Evolutionary conservation across 2,888 invertebrate species (phyloP), one percentile per base, ranked within the genome.

Genomic region (Tridacna crocea): DNA sequence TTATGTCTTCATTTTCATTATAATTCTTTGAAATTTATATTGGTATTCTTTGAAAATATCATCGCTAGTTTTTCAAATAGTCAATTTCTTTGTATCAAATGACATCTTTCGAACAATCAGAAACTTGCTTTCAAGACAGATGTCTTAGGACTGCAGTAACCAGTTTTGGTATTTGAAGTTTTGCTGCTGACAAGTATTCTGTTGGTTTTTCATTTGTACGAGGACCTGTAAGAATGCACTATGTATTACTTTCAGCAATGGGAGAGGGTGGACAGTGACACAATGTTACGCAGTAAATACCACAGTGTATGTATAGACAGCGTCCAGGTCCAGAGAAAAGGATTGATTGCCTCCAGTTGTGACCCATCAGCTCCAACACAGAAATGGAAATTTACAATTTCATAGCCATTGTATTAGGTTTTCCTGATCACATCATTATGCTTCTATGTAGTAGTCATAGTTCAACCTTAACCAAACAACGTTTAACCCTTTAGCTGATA

Each of bases 281-380:
- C 89, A 0, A 91, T 93, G 92, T 87, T 94, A 82, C 91, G 91
- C 76, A 91, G 90, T 85, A 84, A 83, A 65, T 96, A 96, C 89
- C 96, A 97, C 80, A 96, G 97, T 84, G 96, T 97, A 26, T 98
- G 98, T 93, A 95, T 98, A 97, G 94, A 94, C 88, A 91, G 92
- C 78, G 97, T 72, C 93, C 95, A 92, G 95, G 95, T 93, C 94
- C 95, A 87, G 95, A 95, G 87, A 94, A 95, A 65, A 94, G 95
- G 86, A 96, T 95, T 97, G 68, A 96, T 96, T 47, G 96, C 96
- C 13, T 96, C 96, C 93, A 95, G 96, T 89, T 97, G 97, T 94
- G 96, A 96, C 92, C 96, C 96, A 51, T 95, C 95, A 68, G 94
- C 96, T 72, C 95, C 96, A 75, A 96, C 96, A 76, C 97, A 97